A percentile compares a stretch with the other conserved stretches of the same genome.
Conservation (phyloP, 2,113 vertebrate genomes). For the Theropithecus gelada region DNA sequence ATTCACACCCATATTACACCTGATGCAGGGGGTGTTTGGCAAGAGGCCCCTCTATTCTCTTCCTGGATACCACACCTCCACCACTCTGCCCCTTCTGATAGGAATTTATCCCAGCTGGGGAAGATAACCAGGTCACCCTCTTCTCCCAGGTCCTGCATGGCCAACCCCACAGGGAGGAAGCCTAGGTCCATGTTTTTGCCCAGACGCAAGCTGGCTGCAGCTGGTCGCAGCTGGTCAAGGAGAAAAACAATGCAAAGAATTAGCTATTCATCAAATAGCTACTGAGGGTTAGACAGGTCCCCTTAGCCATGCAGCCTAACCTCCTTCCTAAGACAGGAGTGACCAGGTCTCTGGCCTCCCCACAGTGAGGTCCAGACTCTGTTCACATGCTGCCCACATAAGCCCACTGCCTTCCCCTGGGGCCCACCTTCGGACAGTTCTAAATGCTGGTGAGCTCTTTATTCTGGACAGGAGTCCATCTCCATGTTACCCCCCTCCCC, state of each 20-base stretch:
- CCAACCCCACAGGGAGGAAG: neutral
- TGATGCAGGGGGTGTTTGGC: neutral
- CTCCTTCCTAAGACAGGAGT: neutral
- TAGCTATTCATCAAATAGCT: neutral
- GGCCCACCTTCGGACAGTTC: neutral
- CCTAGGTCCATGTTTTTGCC: neutral
- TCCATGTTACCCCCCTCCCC: neutral
- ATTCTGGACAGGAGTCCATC: neutral
- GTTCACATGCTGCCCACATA: fast-evolving
- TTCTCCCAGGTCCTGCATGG: neutral
- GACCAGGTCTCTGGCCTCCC: neutral
- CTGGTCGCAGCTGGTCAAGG: neutral
- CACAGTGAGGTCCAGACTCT: neutral
- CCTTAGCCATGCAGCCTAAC: neutral
- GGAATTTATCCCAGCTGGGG: neutral
- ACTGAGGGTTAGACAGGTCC: neutral
- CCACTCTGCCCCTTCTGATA: neutral
- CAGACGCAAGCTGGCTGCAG: neutral
- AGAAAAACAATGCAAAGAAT: neutral
- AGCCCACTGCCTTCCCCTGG: too few relatives aligned
- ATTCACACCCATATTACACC: neutral
- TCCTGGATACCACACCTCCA: neutral
- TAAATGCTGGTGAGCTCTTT: neutral
- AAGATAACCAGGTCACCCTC: neutral
- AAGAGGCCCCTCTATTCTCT: neutral